Conservation (phyloP, 2,888 invertebrate genomes). For the Polylopha cassiicola region DNA sequence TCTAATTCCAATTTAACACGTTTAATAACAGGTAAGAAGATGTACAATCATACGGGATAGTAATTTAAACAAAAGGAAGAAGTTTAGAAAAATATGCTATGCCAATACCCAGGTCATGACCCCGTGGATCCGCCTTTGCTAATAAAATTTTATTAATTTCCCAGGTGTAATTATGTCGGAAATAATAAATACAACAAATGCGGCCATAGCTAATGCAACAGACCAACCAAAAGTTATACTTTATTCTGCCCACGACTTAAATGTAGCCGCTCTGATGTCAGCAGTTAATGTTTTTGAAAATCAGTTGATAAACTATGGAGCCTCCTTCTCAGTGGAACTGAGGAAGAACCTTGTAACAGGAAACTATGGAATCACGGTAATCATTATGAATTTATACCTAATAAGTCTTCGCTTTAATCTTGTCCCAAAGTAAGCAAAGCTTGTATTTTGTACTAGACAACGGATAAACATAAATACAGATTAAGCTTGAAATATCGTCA, state of each 20-base stretch:
- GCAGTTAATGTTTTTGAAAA: conserved; percentile 73
- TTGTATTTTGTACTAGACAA: no score
- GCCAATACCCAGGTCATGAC: no score
- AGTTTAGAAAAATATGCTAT: no score
- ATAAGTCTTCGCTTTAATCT: background rate
- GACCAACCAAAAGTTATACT: conserved; percentile 63
- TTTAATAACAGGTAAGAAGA: conserved; percentile 64
- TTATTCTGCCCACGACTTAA: conserved; percentile 81
- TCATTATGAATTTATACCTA: no score
- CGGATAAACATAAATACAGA: no score
- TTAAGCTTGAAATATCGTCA: no score
- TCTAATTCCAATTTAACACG: conserved; percentile 52
- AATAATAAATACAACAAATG: conserved; percentile 64
- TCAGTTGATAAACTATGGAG: conserved; percentile 77
- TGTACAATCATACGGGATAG: no score
- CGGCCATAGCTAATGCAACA: conserved; percentile 54
- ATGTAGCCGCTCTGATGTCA: conserved; percentile 77
- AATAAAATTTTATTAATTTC: conserved; percentile 24
- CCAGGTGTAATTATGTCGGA: conserved; percentile 69
- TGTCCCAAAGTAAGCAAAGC: background rate
- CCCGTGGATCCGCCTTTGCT: no score
- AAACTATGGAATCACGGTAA: conserved; percentile 62
- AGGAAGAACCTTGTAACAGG: conserved; percentile 42
- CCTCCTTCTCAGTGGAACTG: conserved; percentile 75
- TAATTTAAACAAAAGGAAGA: no score